Base-by-base conservation (phyloP, 2,797 vertebrate species). In the Ibycter americanus region DNA sequence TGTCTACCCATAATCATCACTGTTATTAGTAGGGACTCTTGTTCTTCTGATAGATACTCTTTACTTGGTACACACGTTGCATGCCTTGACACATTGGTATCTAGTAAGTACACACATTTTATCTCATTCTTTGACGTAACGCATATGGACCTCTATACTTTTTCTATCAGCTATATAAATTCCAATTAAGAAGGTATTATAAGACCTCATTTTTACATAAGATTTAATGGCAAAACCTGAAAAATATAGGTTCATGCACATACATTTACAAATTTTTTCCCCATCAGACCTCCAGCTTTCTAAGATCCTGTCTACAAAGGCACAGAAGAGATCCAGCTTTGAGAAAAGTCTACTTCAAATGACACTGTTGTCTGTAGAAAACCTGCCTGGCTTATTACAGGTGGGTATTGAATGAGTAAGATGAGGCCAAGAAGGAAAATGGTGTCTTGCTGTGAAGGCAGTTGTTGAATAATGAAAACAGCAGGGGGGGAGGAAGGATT, bases 401-500 rank as follows among this genome's bases (percentile, higher is more conserved):
- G 44, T 32, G 11, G 4, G 21, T 51, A 26, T 1, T 27, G 68
- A 46, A 46, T 18, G 67, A 42, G 19, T 32, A 34, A 52, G 55
- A 51, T 8, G 26, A 90, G 56, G 34, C 31, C 18, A 32, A 72
- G 72, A 54, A 72, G 44, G 11, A 52, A 77, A 81, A 63, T 3
- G 31, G 14, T 56, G 40, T 49, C 77, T 22, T 82, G 62, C 73
- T 82, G 61, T 21, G 27, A 66, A 78, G 23, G n/a, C 40, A 74
- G n/a, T 3, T 63, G 66, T n/a, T 65, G n/a, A 84, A 63, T 22
- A 61, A 54, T 25, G 32, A 40, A 56, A 89, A 25, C 61, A 74
- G 40, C 36, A 10, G 4, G 1, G 9, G 13, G 4, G 12, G 4
- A 31, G 49, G n/a, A 86, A 74, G 1, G 1, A 13, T 73, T 61